Evolutionary conservation across 2,797 vertebrate genomes (phyloP), one percentile per base, ranked within the genome.

Genomic region (Rhinophrynus dorsalis): DNA sequence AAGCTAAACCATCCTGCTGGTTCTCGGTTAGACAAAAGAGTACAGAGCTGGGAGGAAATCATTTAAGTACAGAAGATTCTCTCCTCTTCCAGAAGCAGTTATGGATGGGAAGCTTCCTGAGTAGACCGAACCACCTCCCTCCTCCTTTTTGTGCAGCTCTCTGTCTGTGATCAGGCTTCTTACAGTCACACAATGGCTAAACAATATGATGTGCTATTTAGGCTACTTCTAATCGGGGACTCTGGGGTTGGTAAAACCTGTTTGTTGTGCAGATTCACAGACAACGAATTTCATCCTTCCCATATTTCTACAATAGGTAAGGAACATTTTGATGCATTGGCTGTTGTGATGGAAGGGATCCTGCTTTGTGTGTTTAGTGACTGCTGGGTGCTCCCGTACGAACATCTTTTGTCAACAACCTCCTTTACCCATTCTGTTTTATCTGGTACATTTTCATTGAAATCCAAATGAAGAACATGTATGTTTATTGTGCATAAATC

Each of bases 251-350:
- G 96, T 57, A 98, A 98, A 86, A 97, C 94, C 2, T 96, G 94
- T 77, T 88, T 98, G 86, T 68, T 97, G 75, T 94, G 93, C 82
- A 88, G 94, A 75, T 96, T 97, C 88, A 94, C 95, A 50, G 96
- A 97, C 62, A 92, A 91, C 75, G 93, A 95, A 74, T 98, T 96
- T 83, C 91, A 96, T 76, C 83, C 92, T 26, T 89, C 92, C 42
- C 95, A 98, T 68, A 96, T 98, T 84, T 96, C 96, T 78, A 98
- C 96, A 73, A 96, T 97, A 80, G 95, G 96, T 96, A 93, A 94
- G 91, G 18, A 78, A 5, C 5, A 18, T 20, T 63, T 13, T 29
- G 5, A 37, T 26, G 29, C 23, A n/a, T 56, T 58, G 29, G 5
- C 52, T 37, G 20, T 24, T 23, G 10, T 2, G 45, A 6, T 12